Base-by-base conservation (phyloP, 2,888 invertebrate genomes). In the Eudemis profundana region DNA sequence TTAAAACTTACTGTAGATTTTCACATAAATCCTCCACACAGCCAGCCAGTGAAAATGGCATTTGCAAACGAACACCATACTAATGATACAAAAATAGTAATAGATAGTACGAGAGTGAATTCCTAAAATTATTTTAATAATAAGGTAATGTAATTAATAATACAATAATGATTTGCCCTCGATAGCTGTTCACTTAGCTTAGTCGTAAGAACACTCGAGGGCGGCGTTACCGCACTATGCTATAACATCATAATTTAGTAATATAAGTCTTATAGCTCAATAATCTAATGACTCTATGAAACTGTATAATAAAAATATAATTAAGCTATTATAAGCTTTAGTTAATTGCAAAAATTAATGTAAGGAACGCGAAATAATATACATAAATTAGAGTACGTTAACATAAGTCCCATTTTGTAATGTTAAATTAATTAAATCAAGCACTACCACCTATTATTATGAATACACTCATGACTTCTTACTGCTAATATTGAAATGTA, bases 401-500 rank as follows among this genome's bases (percentile, higher is more conserved):
- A 42, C 50, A 57, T 90, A 92, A 89, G 90, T 89, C 81, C 86
- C 90, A 90, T 91, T 91, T 92, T 90, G 90, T 92, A 92, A 90
- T 87, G 87, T 88, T 90, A 86, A 81, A 78, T 82, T 83, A 90
- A 86, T 86, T 84, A 86, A 78, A 86, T 88, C 86, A 84, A 90
- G 90, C 91, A 92, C 92, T 88, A 88, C 83, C 85, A 90, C 86
- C 73, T 88, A 91, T 81, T 90, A 89, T 82, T 89, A 90, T 87
- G 88, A 86, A 86, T 89, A 90, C 92, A 92, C 90, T 89, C 89
- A 90, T 90, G 84, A 88, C 84, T 90, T 91, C 91, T 91, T 86
- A 90, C 82, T 80, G 91, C 91, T 93, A 92, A 90, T 88, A 93
- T 89, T 92, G 89, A 89, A 92, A 90, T 92, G 92, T 93, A 93